Percentiles rank a stretch among this genome's conserved stretches.
These are phyloP conservation scores for Malthinus seriepunctatus DNA, from an alignment of 2,888 invertebrate genomes.

Conservation along the genomic window DNA sequence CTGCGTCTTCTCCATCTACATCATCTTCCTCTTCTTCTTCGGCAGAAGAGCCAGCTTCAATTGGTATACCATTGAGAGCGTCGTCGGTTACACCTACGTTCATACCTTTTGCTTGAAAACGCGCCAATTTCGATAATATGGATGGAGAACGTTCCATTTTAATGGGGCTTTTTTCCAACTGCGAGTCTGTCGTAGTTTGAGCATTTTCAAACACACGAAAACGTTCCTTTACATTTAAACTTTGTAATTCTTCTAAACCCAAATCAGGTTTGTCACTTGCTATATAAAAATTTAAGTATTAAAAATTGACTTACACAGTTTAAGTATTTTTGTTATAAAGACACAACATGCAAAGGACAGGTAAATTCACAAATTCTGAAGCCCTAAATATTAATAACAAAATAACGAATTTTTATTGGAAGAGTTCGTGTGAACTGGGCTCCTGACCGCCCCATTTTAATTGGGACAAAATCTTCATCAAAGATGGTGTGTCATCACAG, in stretches of 20 bases:
- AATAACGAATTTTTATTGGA: too few relatives aligned
- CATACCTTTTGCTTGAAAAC: conserved; percentile 78
- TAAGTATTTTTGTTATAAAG: too few relatives aligned
- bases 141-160: conserved; percentile 27
- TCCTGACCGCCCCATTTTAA: too few relatives aligned
- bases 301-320: not conserved
- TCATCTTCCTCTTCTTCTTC: conserved; percentile 65
- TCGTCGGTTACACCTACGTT: conserved; percentile 79
- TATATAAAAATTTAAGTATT: conserved; percentile 45
- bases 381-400: too few relatives aligned
- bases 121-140: conserved; percentile 23
- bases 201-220: conserved; percentile 75
- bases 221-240: conserved; percentile 75
- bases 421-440: too few relatives aligned
- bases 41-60: conserved; percentile 72
- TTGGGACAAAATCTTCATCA: too few relatives aligned
- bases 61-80: conserved; percentile 72
- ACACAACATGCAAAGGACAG: not conserved
- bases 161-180: conserved; percentile 18
- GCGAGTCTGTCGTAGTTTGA: conserved; percentile 4
- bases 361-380: not conserved
- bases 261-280: conserved; percentile 81
- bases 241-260: conserved; percentile 74
- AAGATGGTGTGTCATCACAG: too few relatives aligned
- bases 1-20: conserved; percentile 61